Evolutionary conservation across 2,797 vertebrate genomes (phyloP).

Genomic region (Arremon aurantiirostris): DNA sequence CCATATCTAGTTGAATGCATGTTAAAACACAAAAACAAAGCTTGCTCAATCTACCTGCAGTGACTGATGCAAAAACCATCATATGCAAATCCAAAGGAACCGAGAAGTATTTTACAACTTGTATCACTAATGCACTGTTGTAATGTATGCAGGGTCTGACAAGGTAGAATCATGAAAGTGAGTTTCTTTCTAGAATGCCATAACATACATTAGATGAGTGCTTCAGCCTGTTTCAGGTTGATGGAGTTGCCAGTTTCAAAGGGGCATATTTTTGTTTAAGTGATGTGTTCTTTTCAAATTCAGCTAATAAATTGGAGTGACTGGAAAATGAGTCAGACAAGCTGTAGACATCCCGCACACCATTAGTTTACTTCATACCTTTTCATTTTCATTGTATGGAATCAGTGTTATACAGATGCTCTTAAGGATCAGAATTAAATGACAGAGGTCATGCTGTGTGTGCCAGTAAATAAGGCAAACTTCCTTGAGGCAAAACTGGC

Average conservation of each 20-base stretch:
- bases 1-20: slow-evolving; percentile 93
- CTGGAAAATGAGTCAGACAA: slow-evolving; percentile 32
- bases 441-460: slow-evolving; percentile 27
- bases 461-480: slow-evolving; percentile 32
- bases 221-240: slow-evolving; percentile 70
- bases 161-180: slow-evolving; percentile 64
- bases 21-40: slow-evolving; percentile 87
- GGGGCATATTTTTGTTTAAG: slow-evolving; percentile 56
- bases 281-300: slow-evolving; percentile 54
- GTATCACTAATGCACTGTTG: slow-evolving; percentile 86
- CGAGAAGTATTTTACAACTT: slow-evolving; percentile 80
- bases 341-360: slow-evolving; percentile 29
- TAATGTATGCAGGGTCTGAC: slow-evolving; percentile 79
- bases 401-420: slow-evolving; percentile 47
- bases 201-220: slow-evolving; percentile 74
- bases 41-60: slow-evolving; percentile 93
- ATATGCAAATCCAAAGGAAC: slow-evolving; percentile 93
- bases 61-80: slow-evolving; percentile 91
- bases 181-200: slow-evolving; percentile 65
- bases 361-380: slow-evolving; percentile 25
- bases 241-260: slow-evolving; percentile 64
- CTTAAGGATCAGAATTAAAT: slow-evolving; percentile 47
- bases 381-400: slow-evolving; percentile 16
- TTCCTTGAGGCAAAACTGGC: slow-evolving; percentile 52
- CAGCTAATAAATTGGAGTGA: slow-evolving; percentile 28